Percentiles rank a stretch among this genome's conserved stretches.
phyloP scores from a whole-genome alignment of 2,113 vertebrate species.

The Hippocampus comes region DNA sequence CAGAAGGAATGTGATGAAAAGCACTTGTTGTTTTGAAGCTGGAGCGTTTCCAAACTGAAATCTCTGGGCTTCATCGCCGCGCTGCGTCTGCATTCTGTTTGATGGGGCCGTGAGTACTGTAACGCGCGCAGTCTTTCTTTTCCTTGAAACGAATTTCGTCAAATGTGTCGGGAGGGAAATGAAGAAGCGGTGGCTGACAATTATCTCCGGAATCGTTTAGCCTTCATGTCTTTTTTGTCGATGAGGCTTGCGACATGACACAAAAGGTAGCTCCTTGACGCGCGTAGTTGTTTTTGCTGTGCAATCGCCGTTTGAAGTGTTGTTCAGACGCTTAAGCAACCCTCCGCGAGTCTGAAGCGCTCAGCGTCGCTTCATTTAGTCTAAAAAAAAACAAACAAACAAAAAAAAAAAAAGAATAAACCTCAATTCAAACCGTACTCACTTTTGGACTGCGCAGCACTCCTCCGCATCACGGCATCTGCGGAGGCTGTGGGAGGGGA shows the following conservation, averaged over 20 bases:
- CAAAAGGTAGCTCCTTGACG: conserved; percentile 51
- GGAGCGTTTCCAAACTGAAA: conserved; percentile 43
- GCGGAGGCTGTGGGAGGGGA: neutral
- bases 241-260: conserved; percentile 21
- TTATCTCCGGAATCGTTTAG: conserved; percentile 29
- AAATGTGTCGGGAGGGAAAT: conserved; percentile 22
- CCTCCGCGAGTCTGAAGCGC: conserved; percentile 13
- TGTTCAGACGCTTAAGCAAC: conserved; percentile 19
- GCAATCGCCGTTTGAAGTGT: conserved; percentile 47
- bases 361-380: conserved; percentile 22
- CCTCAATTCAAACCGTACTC: neutral
- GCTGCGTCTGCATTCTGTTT: conserved; percentile 37
- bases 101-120: conserved; percentile 33
- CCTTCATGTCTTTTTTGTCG: conserved; percentile 29
- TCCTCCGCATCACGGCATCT: neutral
- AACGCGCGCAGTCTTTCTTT: conserved; percentile 27
- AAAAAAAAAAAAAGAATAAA: neutral
- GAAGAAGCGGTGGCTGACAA: conserved; percentile 19
- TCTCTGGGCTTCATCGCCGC: conserved; percentile 36
- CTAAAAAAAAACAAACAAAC: neutral
- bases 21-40: conserved; percentile 54
- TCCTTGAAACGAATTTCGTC: conserved; percentile 24
- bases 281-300: conserved; percentile 44
- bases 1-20: conserved; percentile 61
- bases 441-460: neutral